Percentiles rank a stretch among this genome's conserved stretches.
phyloP scores from a whole-genome alignment of 2,797 vertebrate genomes.

The Sebastes hopkinsi region DNA sequence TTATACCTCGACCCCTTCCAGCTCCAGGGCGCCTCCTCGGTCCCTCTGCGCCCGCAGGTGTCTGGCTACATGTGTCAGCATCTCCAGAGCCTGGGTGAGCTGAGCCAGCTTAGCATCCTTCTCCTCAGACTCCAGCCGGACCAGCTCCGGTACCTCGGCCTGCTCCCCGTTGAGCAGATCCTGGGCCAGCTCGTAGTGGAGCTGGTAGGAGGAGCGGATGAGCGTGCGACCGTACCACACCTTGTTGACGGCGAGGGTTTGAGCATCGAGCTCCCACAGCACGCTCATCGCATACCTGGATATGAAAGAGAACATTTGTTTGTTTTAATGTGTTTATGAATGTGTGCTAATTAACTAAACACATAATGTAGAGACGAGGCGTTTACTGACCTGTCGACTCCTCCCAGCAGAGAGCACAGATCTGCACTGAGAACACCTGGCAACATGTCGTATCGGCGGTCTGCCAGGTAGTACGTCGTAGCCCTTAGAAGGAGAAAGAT shows the following conservation, averaged over 20 bases:
- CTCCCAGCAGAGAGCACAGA: slow-evolving; percentile 92
- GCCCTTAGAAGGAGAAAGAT: slow-evolving; percentile 77
- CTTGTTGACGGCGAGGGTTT: slow-evolving; percentile 76
- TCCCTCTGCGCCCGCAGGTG: slow-evolving; percentile 86
- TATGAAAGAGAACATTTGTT: background rate
- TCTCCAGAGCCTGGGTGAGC: slow-evolving; percentile 85
- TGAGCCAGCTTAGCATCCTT: slow-evolving; percentile 72
- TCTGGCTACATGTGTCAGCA: slow-evolving; percentile 86
- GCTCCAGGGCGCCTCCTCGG: slow-evolving; percentile 89
- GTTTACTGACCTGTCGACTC: slow-evolving; percentile 88
- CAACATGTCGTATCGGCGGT: slow-evolving; percentile 95
- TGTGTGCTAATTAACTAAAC: fast-evolving
- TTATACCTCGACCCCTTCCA: slow-evolving; percentile 90
- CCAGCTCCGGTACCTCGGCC: slow-evolving; percentile 84
- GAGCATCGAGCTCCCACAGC: slow-evolving; percentile 90
- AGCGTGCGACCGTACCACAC: slow-evolving; percentile 89
- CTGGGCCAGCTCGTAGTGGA: slow-evolving; percentile 93
- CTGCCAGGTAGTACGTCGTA: slow-evolving; percentile 94
- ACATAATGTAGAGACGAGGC: background rate
- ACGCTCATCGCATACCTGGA: slow-evolving; percentile 93
- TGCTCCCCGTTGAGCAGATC: slow-evolving; percentile 86
- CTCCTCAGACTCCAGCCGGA: slow-evolving; percentile 60
- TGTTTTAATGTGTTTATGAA: no score
- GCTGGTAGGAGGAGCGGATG: slow-evolving; percentile 93
- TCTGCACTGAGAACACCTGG: slow-evolving; percentile 90